Conservation (phyloP, 2,797 vertebrate genomes). For the Ceryle rudis region DNA sequence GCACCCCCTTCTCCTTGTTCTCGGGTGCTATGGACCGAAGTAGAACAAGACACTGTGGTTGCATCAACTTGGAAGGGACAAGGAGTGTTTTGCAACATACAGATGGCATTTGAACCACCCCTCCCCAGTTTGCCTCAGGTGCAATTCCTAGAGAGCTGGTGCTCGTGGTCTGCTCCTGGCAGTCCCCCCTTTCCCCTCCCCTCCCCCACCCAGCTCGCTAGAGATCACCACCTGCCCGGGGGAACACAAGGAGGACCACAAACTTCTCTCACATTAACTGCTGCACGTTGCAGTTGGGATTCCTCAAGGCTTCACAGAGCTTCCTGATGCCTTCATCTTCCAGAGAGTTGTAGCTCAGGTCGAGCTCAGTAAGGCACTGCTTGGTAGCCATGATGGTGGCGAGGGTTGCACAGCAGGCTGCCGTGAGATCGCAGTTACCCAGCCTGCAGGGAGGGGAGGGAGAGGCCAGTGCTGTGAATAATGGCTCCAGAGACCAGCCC, state of each 20-base stretch:
- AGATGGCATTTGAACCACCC: background rate
- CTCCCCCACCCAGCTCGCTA: background rate
- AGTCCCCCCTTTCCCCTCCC: background rate
- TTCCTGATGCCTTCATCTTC: slow-evolving; percentile 79
- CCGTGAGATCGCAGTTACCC: slow-evolving; percentile 81
- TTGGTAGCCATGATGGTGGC: slow-evolving; percentile 76
- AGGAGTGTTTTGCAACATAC: background rate
- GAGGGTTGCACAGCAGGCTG: slow-evolving; percentile 77
- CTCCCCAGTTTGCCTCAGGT: background rate
- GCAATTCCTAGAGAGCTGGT: background rate
- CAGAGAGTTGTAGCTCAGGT: slow-evolving; percentile 86
- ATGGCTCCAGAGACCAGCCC: background rate
- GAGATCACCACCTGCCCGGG: background rate
- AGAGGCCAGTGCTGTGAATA: background rate
- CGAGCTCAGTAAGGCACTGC: slow-evolving; percentile 80
- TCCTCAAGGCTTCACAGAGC: slow-evolving; percentile 81
- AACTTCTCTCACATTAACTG: slow-evolving; percentile 83
- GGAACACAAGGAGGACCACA: background rate
- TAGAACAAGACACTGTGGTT: background rate
- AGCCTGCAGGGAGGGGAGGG: slow-evolving; percentile 75
- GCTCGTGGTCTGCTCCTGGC: accelerated
- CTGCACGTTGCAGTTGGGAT: slow-evolving; percentile 82
- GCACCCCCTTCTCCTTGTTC: background rate
- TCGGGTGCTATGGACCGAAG: background rate
- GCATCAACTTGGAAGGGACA: background rate